Percentiles rank a stretch among this genome's conserved stretches.
Conservation (phyloP, 2,888 invertebrate genomes). For the Rotaria magnacalcarata region DNA sequence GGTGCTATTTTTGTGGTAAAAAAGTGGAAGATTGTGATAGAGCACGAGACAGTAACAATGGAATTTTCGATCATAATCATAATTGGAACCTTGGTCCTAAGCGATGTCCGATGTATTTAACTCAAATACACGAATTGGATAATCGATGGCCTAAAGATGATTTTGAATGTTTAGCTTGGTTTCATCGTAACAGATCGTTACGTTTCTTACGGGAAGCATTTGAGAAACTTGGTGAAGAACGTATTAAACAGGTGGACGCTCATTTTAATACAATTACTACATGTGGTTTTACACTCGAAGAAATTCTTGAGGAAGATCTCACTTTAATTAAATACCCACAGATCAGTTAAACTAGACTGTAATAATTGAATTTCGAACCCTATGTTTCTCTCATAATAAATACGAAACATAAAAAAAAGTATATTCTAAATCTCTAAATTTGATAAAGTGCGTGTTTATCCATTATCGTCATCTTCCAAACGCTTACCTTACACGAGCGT, state of each 20-base stretch:
- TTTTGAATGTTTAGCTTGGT: background rate
- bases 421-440: no score
- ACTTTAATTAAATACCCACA: background rate
- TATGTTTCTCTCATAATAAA: no score
- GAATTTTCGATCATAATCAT: background rate
- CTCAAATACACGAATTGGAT: background rate
- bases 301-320: background rate
- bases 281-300: background rate
- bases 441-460: no score
- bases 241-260: background rate
- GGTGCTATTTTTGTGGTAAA: background rate
- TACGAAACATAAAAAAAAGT: no score
- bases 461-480: no score
- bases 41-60: background rate
- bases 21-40: background rate
- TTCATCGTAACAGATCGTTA: background rate
- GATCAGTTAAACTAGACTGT: no score
- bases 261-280: background rate
- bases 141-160: background rate
- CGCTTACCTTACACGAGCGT: no score
- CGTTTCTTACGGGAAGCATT: background rate
- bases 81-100: background rate
- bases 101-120: slow-evolving; percentile 27
- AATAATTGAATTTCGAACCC: no score
- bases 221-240: background rate